These are phyloP conservation scores for Pammene aurita DNA, from an alignment of 2,888 invertebrate genomes.

Conservation along the genomic window DNA sequence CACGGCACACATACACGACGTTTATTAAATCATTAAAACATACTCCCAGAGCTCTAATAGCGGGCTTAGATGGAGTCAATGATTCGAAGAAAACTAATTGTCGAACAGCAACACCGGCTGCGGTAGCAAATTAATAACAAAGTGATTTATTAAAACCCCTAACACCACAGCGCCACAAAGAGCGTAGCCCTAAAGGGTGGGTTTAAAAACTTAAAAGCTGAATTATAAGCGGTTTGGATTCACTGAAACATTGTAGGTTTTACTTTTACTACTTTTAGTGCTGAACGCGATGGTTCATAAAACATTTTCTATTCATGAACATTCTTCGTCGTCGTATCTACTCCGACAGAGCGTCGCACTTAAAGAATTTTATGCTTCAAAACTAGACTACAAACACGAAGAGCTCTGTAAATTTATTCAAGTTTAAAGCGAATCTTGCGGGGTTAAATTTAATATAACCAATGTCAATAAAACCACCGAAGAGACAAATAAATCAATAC, in stretches of 20 bases:
- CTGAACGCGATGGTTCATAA: constrained; percentile 57
- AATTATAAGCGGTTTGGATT: constrained; percentile 62
- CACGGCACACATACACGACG: constrained; percentile 43
- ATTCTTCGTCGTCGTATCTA: constrained; percentile 44
- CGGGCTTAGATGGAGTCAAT: constrained; percentile 32
- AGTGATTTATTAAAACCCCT: constrained; percentile 28
- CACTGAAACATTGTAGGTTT: constrained; percentile 62
- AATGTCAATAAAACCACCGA: constrained; percentile 1
- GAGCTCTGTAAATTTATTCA: constrained; percentile 31
- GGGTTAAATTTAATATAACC: constrained; percentile 21
- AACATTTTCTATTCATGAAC: constrained; percentile 59
- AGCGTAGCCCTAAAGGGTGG: constrained; percentile 57
- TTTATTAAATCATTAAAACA: constrained; percentile 66
- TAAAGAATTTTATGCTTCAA: constrained; percentile 46
- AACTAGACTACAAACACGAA: constrained; percentile 38
- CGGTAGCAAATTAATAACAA: constrained; percentile 34
- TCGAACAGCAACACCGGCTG: constrained; percentile 51
- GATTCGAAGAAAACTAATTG: constrained; percentile 56
- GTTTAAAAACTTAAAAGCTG: constrained; percentile 68
- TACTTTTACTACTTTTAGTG: constrained; percentile 52
- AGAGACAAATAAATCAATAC: constrained; percentile 27
- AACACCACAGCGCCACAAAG: constrained; percentile 26
- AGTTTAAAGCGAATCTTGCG: constrained; percentile 12
- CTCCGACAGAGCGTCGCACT: constrained; percentile 43
- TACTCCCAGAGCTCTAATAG: constrained; percentile 51